Base-by-base conservation (phyloP, 1,140 invertebrate genomes). In the Linepithema humile region DNA sequence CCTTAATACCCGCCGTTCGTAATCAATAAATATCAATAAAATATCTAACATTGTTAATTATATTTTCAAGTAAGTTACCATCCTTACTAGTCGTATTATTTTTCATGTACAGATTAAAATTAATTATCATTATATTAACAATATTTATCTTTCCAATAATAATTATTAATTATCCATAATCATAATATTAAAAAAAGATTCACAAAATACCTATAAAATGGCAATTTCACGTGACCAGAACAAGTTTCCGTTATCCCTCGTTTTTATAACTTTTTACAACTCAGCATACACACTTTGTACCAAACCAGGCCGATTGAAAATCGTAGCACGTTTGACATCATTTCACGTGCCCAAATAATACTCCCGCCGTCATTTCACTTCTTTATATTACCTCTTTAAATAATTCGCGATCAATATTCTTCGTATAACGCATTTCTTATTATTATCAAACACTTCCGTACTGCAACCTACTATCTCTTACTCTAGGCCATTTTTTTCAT, bases 151-250 rank as follows among this genome's bases (percentile, higher is more conserved):
- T n/a, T 85, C 88, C 74, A 85, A 89, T 92, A 91, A 92, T 92
- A 91, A 88, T 88, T 83, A 91, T 83, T 90, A 85, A 90, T 92
- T 90, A 90, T 89, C 69, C 84, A 73, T 90, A 90, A 91, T 91
- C 90, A 89, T 86, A 92, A 85, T 90, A 88, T 85, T 89, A 86
- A 88, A 89, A 85, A 88, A 88, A 89, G 84, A 86, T 85, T 86
- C 84, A 74, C 65, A 90, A 91, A 92, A 92, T 91, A 92, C 83
- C 88, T 92, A 92, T 92, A 93, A 94, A 94, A 94, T 94, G 93
- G 93, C 93, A 94, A 94, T 94, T 94, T 94, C 92, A 93, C 91
- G 92, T 94, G 93, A 94, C 93, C 93, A 94, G 93, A 94, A 94
- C 93, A 91, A 91, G 93, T 94, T 94, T 90, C 89, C 86, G 91